These are phyloP conservation scores for Coremacera marginata DNA, from an alignment of 2,888 invertebrate genomes.

Conservation along the genomic window DNA sequence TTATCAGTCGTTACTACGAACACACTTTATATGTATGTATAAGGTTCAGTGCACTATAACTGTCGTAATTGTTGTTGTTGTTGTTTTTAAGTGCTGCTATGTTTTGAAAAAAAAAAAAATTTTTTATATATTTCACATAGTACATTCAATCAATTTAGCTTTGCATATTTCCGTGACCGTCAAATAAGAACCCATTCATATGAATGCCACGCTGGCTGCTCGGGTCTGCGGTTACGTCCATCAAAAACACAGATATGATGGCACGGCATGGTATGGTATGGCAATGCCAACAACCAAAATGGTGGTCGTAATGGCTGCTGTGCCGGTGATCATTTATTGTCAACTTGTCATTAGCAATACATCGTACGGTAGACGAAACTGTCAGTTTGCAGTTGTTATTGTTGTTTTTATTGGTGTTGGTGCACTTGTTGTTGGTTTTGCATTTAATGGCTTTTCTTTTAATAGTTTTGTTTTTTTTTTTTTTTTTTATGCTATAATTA, in stretches of 20 bases:
- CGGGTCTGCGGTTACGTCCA: constrained; percentile 22
- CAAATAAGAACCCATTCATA: constrained; percentile 7
- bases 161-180: constrained; percentile 10
- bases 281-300: constrained; percentile 3
- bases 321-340: constrained; percentile 22
- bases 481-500: background rate
- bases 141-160: constrained; percentile 6
- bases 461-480: background rate
- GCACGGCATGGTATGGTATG: background rate
- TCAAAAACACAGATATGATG: constrained; percentile 2
- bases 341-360: constrained; percentile 32
- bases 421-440: background rate
- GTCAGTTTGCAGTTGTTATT: constrained; percentile 9
- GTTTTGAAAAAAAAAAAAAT: too few relatives aligned
- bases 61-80: background rate
- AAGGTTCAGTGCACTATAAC: background rate
- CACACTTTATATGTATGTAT: too few relatives aligned
- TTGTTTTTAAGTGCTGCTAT: background rate
- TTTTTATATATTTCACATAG: background rate
- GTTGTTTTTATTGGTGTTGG: background rate
- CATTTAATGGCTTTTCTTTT: background rate
- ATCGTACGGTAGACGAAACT: constrained; percentile 4
- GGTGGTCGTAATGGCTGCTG: background rate
- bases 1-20: too few relatives aligned
- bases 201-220: background rate